A percentile compares a stretch with the other conserved stretches of the same genome.
These are phyloP conservation scores for Cydia pomonella DNA, from an alignment of 1,140 invertebrate species.

Conservation along the genomic window DNA sequence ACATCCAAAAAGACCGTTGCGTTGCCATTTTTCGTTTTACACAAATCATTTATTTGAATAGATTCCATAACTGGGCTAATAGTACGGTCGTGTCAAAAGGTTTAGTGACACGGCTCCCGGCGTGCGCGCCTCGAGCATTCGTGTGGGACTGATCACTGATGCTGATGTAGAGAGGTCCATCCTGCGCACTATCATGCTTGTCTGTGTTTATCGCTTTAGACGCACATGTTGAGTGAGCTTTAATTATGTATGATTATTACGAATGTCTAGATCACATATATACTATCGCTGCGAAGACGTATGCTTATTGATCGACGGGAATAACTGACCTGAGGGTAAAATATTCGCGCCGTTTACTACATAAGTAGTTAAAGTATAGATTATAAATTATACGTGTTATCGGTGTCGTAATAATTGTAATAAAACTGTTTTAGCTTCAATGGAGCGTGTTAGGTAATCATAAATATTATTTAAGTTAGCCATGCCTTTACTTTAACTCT, in stretches of 20 bases:
- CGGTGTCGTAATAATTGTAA: no score
- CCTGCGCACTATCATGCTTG: background rate
- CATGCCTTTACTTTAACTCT: no score
- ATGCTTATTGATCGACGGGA: background rate
- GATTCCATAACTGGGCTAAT: background rate
- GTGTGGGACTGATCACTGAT: background rate
- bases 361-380: background rate
- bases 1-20: conserved; percentile 32
- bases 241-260: background rate
- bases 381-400: no score
- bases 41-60: conserved; percentile 15
- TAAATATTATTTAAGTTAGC: no score
- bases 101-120: background rate
- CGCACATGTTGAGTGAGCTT: background rate
- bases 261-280: background rate
- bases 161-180: background rate
- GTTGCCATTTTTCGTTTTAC: background rate
- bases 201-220: background rate
- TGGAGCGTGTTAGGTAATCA: no score
- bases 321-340: background rate
- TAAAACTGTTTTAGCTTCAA: no score
- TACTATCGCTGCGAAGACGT: background rate
- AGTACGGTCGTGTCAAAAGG: background rate
- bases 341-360: background rate
- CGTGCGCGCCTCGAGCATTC: background rate